Base-by-base conservation (phyloP, 2,888 invertebrate species). In the Cephus nigrinus region DNA sequence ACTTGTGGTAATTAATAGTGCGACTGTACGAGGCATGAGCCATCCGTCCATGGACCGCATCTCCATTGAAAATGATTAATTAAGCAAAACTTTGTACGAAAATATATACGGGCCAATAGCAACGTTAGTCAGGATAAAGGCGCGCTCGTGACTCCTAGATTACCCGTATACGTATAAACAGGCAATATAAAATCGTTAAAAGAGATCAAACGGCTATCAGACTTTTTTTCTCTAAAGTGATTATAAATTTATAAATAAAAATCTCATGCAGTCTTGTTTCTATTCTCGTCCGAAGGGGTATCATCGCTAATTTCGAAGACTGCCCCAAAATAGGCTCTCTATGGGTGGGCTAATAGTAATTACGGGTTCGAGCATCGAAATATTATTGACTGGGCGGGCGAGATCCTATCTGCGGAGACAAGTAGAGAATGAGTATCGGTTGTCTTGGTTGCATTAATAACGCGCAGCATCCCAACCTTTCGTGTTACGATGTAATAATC, bases 301-400 rank as follows among this genome's bases (percentile, higher is more conserved):
- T 55, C 23, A 9, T 55, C 55, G 55, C 55, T 55, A 55, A 55
- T 55, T 55, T 55, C 23, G 9, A 23, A 55, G 23, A 55, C 23
- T 55, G 23, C 23, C 55, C 55, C 55, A 55, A 55, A 55, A 55
- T 55, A 55, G 55, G 84, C 85, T 84, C 87, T 84, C 83, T 85
- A 88, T 90, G 90, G 90, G 90, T 90, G 90, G 90, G 90, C 89
- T 87, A 85, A 86, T 84, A 81, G 82, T 90, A 89, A 90, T 90
- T 89, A 88, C 84, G 81, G 89, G 90, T 88, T 87, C 85, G 83
- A 83, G 83, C 81, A 82, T 82, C 76, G 84, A 86, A 83, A 88
- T 90, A 83, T 88, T 87, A 90, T 89, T 90, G 89, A 84, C 87
- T 90, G 89, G 90, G 90, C 88, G 90, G 81, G 87, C 82, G 84